Evolutionary conservation across 1,140 invertebrate species (phyloP).

Genomic region (Macrostomum lignano): DNA sequence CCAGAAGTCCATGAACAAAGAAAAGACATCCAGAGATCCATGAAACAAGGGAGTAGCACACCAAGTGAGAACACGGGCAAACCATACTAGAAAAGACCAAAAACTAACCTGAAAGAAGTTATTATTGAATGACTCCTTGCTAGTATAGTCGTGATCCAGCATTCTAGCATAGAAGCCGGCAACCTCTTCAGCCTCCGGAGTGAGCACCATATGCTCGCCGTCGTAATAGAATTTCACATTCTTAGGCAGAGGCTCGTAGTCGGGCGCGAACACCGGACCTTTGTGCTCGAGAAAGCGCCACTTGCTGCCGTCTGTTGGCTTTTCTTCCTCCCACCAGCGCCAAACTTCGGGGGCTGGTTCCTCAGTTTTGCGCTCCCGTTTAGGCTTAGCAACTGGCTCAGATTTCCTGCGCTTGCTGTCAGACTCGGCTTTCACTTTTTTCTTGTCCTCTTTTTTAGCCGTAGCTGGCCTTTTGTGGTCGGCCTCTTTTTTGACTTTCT

Average conservation of each 20-base stretch:
- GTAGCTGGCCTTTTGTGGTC: too few relatives aligned
- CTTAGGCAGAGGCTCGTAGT: constrained; percentile 63
- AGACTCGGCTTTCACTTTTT: constrained; percentile 5
- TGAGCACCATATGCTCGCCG: constrained; percentile 46
- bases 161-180: constrained; percentile 89
- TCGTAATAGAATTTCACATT: constrained; percentile 71
- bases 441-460: constrained; percentile 3
- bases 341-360: constrained; percentile 6
- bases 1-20: too few relatives aligned
- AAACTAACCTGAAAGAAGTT: too few relatives aligned
- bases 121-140: constrained; percentile 69
- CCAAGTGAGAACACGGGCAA: too few relatives aligned
- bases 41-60: too few relatives aligned
- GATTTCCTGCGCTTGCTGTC: too few relatives aligned
- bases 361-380: constrained; percentile 2
- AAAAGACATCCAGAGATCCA: too few relatives aligned
- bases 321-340: constrained; percentile 72
- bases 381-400: too few relatives aligned
- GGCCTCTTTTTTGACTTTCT: too few relatives aligned
- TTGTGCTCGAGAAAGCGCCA: constrained; percentile 87
- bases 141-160: constrained; percentile 93
- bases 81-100: too few relatives aligned
- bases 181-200: constrained; percentile 60
- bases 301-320: constrained; percentile 64
- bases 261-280: constrained; percentile 80